These are phyloP conservation scores for Unio pictorum DNA, from an alignment of 2,888 invertebrate species.

Conservation along the genomic window DNA sequence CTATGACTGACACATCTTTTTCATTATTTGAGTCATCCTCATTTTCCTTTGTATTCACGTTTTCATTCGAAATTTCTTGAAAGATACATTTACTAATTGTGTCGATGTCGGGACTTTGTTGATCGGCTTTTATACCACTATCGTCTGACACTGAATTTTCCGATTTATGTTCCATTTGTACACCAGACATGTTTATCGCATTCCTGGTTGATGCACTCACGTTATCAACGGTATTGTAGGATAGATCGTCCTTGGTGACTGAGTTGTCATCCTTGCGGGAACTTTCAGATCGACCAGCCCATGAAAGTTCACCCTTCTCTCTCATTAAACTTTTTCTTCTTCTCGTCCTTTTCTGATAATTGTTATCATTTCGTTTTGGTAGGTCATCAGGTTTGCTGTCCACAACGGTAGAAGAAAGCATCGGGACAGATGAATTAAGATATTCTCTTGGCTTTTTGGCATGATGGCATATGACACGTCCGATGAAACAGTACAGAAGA, in stretches of 20 bases:
- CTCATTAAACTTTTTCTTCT: no score
- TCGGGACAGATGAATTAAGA: slow-evolving; percentile 13
- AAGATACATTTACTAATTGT: background rate
- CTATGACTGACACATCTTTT: slow-evolving; percentile 15
- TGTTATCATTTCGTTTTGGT: no score
- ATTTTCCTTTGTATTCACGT: background rate
- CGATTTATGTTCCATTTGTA: no score
- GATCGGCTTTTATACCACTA: slow-evolving; percentile 23
- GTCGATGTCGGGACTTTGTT: background rate
- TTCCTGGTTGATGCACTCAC: no score
- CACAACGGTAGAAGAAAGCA: slow-evolving; percentile 17
- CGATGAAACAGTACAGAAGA: slow-evolving; percentile 38
- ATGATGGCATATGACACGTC: slow-evolving; percentile 27
- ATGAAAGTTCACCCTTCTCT: no score
- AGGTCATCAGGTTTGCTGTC: background rate
- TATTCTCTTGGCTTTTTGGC: slow-evolving; percentile 14
- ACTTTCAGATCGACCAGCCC: no score
- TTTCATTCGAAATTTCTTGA: background rate
- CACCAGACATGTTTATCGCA: no score
- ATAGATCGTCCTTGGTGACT: no score
- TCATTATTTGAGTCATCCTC: slow-evolving; percentile 7
- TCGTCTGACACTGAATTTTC: slow-evolving; percentile 10
- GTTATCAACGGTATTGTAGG: no score
- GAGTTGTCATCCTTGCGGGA: no score
- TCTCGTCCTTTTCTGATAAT: no score